Percentiles rank a stretch among this genome's conserved stretches.
Evolutionary conservation across 2,113 vertebrate genomes (phyloP).

Genomic region (Aptenodytes patagonicus): DNA sequence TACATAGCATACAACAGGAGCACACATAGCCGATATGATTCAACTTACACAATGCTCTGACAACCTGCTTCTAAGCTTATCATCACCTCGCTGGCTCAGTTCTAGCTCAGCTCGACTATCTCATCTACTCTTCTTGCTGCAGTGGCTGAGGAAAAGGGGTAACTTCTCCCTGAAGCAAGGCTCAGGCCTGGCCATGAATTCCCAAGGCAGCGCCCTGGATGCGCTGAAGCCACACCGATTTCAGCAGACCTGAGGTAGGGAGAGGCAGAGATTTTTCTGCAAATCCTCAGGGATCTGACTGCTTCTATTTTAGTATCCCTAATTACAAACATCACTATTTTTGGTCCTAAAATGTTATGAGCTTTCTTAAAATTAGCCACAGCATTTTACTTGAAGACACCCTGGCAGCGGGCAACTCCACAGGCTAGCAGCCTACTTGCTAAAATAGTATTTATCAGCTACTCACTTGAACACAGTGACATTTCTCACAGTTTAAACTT

Average conservation of each 20-base stretch:
- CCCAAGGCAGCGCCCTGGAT: background rate
- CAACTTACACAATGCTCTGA: background rate
- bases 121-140: background rate
- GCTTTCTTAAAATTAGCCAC: background rate
- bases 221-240: background rate
- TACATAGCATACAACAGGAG: background rate
- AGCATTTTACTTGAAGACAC: background rate
- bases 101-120: background rate
- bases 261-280: background rate
- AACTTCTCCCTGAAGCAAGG: background rate
- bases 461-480: background rate
- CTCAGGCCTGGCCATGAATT: background rate
- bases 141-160: background rate
- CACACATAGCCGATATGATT: accelerated
- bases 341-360: background rate
- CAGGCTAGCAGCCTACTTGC: background rate
- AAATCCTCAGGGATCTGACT: background rate
- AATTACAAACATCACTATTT: background rate
- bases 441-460: background rate
- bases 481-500: background rate
- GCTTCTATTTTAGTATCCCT: background rate
- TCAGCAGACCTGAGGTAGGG: background rate
- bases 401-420: background rate
- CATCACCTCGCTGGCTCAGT: background rate
- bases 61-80: background rate